Percentiles rank a stretch among this genome's conserved stretches.
phyloP scores from a whole-genome alignment of 2,113 vertebrate genomes.

The Megaceryle maxima region DNA sequence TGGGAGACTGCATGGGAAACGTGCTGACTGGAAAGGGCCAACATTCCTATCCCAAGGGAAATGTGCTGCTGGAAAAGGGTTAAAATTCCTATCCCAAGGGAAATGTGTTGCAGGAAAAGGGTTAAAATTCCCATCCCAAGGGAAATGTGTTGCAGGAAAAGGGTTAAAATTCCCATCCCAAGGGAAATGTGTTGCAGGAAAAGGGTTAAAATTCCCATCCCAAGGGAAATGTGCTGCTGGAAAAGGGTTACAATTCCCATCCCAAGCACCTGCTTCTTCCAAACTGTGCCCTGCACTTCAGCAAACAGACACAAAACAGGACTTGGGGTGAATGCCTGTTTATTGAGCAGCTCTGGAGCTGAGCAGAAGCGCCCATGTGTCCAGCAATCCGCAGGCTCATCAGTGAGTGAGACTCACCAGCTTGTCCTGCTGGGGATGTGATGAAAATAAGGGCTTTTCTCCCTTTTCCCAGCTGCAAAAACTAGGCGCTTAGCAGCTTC shows the following conservation, averaged over 20 bases:
- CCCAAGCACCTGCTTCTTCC: background rate
- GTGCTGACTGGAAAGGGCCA: background rate
- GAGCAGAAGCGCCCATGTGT: background rate
- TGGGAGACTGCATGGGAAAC: too few species aligned
- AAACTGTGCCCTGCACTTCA: too few species aligned
- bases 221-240: background rate
- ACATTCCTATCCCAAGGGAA: too few species aligned
- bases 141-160: rapidly evolving
- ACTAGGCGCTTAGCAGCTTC: background rate
- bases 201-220: too few species aligned
- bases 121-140: too few species aligned
- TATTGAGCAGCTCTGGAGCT: background rate
- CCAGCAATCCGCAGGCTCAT: background rate
- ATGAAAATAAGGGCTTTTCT: background rate
- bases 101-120: rapidly evolving
- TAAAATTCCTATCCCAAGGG: too few species aligned
- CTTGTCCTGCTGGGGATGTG: background rate
- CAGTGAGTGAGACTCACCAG: background rate
- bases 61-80: background rate
- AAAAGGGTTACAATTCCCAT: too few species aligned
- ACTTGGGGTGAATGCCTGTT: background rate
- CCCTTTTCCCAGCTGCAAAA: background rate
- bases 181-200: too few species aligned
- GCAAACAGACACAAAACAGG: background rate
- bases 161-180: too few species aligned